Percentiles rank a stretch among this genome's conserved stretches.
Conservation (phyloP, 2,888 invertebrate genomes). For the Eupeodes luniger region DNA sequence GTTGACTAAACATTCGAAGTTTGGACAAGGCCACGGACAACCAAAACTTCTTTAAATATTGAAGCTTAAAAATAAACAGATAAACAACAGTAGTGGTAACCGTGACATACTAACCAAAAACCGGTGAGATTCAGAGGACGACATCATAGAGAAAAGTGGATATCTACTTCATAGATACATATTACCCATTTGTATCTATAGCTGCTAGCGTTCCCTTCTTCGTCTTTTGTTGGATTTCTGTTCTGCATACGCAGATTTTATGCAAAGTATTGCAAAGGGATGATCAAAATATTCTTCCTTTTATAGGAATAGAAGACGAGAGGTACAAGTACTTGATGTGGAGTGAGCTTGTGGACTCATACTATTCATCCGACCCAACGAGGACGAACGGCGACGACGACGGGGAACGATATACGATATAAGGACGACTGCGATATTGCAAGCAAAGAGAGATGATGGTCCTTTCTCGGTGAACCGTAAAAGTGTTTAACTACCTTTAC, state of each 20-base stretch:
- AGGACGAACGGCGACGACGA: too few relatives aligned
- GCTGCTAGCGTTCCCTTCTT: not conserved
- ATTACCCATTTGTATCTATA: not conserved
- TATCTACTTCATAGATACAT: constrained; percentile 27
- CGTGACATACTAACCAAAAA: not conserved
- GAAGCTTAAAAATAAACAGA: too few relatives aligned
- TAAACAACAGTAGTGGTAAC: not conserved
- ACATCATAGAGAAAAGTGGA: not conserved
- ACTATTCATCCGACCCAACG: too few relatives aligned
- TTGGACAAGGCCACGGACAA: too few relatives aligned
- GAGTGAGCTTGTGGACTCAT: constrained; percentile 6
- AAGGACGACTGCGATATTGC: constrained; percentile 35
- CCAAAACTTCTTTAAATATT: too few relatives aligned
- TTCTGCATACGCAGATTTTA: constrained; percentile 39
- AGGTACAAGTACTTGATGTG: not conserved
- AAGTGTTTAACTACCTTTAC: constrained; percentile 64
- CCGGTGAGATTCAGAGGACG: not conserved
- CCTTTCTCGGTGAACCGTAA: constrained; percentile 64
- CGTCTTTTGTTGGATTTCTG: constrained; percentile 17
- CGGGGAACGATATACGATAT: not conserved
- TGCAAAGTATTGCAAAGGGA: constrained; percentile 36
- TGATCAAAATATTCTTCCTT: constrained; percentile 34
- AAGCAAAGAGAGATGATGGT: constrained; percentile 61
- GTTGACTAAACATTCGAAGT: not conserved
- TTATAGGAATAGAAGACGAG: not conserved